These are phyloP conservation scores for Synanceia verrucosa DNA, from an alignment of 2,797 vertebrate species.

Conservation along the genomic window DNA sequence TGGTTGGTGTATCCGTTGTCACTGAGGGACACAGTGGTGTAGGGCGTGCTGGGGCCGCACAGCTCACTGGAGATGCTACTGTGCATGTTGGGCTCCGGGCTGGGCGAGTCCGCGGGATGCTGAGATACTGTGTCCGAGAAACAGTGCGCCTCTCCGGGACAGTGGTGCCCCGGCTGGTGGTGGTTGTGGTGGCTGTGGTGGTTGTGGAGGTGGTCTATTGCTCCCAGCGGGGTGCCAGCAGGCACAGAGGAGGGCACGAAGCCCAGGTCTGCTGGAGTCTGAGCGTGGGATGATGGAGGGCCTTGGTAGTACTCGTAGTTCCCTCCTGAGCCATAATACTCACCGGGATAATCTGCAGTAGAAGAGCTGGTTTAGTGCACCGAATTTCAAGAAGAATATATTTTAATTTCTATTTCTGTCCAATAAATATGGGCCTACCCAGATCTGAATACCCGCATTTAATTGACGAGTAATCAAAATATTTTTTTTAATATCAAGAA, in stretches of 20 bases:
- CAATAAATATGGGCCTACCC: too few relatives aligned
- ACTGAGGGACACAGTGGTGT: conserved; percentile 87
- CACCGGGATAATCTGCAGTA: conserved; percentile 90
- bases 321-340: conserved; percentile 92
- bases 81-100: conserved; percentile 90
- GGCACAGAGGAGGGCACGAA: conserved; percentile 92
- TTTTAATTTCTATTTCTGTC: neutral
- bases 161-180: conserved; percentile 88
- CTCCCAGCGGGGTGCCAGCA: conserved; percentile 88
- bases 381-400: neutral
- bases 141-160: conserved; percentile 89
- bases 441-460: neutral
- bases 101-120: conserved; percentile 89
- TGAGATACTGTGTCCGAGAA: conserved; percentile 93
- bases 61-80: conserved; percentile 92
- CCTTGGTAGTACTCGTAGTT: conserved; percentile 97
- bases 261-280: conserved; percentile 93
- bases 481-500: too few relatives aligned
- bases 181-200: too few relatives aligned
- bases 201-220: conserved; percentile 82
- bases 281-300: conserved; percentile 91
- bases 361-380: conserved; percentile 23
- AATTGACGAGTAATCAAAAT: too few relatives aligned
- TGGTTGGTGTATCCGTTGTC: conserved; percentile 92
- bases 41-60: conserved; percentile 91